Base-by-base conservation (phyloP, 2,888 invertebrate species). In the Watsonalla cultraria region DNA sequence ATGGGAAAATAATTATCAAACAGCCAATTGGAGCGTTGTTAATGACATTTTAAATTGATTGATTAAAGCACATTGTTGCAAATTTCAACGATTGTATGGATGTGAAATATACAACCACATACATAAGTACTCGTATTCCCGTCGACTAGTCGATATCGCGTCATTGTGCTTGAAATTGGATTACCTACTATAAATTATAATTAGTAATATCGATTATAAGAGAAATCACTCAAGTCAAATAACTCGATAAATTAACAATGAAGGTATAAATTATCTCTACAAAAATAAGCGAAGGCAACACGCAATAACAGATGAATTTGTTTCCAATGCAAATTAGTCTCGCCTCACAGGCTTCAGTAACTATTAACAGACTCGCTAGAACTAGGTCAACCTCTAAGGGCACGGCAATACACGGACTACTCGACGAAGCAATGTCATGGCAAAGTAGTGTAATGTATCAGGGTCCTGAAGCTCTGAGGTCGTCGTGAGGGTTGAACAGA, bases 241-340 rank as follows among this genome's bases (percentile, higher is more conserved):
- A 37, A 37, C 37, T 1, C 1, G 37, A 5, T 8, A 37, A 37
- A 37, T 7, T 37, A 45, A 6, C 7, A 11, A 6, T 8, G 7
- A 6, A 13, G 6, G 33, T 11, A 34, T 47, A 37, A 15, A 46
- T n/a, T 45, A 49, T 39, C 37, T 34, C 7, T n/a, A 47, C 13
- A 15, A 57, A 47, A 53, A 6, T 42, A 9, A 52, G 48, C 61
- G 62, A 61, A 62, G 61, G 65, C 61, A 64, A 64, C 58, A 42
- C 5, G 11, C 42, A 57, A 45, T 58, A 59, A 61, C 56, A 52
- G 35, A 54, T 53, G 52, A 54, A 37, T 35, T 34, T 14, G 9
- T 37, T 49, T 51, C 47, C 35, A 52, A 45, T 42, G 49, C 48
- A 51, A 47, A 49, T 54, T 54, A 50, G 46, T 50, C 46, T 42